Percentiles rank a stretch among this genome's conserved stretches.
Evolutionary conservation across 2,797 vertebrate species (phyloP).

Genomic region (Odontamblyopus lacepedii): DNA sequence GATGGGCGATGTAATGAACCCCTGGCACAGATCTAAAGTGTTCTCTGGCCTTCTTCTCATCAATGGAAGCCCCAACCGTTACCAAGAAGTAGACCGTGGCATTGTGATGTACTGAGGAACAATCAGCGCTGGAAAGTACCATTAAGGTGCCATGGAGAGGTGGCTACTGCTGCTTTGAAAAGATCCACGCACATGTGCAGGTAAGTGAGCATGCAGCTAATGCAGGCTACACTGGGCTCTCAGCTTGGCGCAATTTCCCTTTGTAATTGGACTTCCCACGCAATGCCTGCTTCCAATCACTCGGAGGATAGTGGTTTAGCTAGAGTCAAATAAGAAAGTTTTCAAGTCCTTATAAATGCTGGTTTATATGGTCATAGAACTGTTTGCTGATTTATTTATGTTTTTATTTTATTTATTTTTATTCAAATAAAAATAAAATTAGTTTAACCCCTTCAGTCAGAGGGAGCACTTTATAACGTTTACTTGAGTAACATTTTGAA

Average conservation of each 20-base stretch:
- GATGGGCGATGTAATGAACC: conserved; percentile 47
- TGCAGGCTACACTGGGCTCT: conserved; percentile 75
- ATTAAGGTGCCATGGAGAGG: conserved; percentile 68
- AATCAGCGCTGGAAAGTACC: conserved; percentile 60
- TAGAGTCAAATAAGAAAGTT: conserved; percentile 11
- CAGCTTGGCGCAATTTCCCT: conserved; percentile 85
- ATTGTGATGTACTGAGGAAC: conserved; percentile 55
- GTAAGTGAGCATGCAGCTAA: conserved; percentile 88
- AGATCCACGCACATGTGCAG: conserved; percentile 90
- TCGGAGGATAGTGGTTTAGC: conserved; percentile 24
- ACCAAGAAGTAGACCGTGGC: conserved; percentile 69
- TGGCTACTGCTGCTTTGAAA: conserved; percentile 70
- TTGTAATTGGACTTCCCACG: conserved; percentile 93
- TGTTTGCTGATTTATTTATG: not conserved
- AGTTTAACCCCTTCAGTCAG: not conserved
- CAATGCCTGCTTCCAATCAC: conserved; percentile 90
- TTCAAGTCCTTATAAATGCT: conserved; percentile 17
- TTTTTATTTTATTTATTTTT: too few relatives aligned
- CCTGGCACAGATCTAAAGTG: conserved; percentile 63
- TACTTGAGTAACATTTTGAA: not conserved
- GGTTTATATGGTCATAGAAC: not conserved
- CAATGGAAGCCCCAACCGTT: conserved; percentile 63
- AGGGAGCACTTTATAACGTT: not conserved
- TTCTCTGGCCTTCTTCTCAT: conserved; percentile 53
- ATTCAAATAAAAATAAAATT: not conserved